Percentiles rank a stretch among this genome's conserved stretches.
These are phyloP conservation scores for Varanus komodoensis DNA, from an alignment of 2,113 vertebrate genomes.

Conservation along the genomic window DNA sequence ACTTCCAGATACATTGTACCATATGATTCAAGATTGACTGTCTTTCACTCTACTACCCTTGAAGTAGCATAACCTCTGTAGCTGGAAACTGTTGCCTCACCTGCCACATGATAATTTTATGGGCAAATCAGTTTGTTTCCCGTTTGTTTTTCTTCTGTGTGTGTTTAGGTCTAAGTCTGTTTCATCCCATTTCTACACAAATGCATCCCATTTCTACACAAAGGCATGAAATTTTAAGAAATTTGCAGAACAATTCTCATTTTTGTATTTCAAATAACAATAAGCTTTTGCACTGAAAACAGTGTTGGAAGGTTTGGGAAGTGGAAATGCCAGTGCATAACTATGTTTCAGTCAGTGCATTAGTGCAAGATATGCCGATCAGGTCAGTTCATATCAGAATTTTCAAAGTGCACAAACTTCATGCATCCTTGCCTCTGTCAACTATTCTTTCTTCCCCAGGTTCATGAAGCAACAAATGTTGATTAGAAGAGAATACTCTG, in stretches of 20 bases:
- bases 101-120: neutral
- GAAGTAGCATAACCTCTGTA: neutral
- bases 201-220: too few species aligned
- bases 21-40: neutral
- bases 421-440: neutral
- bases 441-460: neutral
- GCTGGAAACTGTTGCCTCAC: neutral
- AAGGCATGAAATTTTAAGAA: neutral
- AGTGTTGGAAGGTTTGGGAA: too few species aligned
- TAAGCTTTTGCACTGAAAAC: too few species aligned
- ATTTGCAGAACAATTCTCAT: neutral
- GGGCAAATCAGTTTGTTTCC: neutral
- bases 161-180: neutral
- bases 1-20: neutral
- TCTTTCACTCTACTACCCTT: neutral
- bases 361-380: too few species aligned
- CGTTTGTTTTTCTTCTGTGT: neutral
- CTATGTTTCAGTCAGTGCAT: too few species aligned
- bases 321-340: too few species aligned
- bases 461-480: neutral
- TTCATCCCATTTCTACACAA: neutral
- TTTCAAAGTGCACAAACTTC: too few species aligned
- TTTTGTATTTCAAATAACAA: neutral
- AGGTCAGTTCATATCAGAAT: too few species aligned
- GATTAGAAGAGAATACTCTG: neutral